These are phyloP conservation scores for Glaucopsyche alexis DNA, from an alignment of 2,888 invertebrate genomes.

Conservation along the genomic window DNA sequence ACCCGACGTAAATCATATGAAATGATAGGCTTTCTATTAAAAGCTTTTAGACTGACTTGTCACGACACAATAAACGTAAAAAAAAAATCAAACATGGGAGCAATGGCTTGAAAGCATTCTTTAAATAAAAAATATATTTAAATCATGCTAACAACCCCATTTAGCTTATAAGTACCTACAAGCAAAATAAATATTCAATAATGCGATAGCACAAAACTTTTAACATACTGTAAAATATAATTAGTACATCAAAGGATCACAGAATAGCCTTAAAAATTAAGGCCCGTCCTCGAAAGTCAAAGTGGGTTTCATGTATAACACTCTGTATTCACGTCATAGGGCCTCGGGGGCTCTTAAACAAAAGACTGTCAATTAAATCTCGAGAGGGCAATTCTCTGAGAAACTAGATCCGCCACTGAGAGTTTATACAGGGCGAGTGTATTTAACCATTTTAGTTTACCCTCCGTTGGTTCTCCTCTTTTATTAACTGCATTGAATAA, in stretches of 20 bases:
- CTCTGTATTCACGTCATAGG: conserved; percentile 3
- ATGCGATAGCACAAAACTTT: too few species aligned
- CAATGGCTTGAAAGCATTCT: too few species aligned
- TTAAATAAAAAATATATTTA: too few species aligned
- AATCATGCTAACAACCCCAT: too few species aligned
- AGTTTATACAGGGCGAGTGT: neutral
- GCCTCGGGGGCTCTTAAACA: neutral
- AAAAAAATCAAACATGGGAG: too few species aligned
- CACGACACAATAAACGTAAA: too few species aligned
- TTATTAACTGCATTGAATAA: neutral
- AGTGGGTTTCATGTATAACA: neutral
- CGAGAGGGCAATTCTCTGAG: neutral
- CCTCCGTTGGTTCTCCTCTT: neutral
- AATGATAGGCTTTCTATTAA: too few species aligned
- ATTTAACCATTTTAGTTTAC: neutral
- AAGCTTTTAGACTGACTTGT: too few species aligned
- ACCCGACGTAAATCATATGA: too few species aligned
- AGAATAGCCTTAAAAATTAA: neutral
- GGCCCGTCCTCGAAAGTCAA: neutral
- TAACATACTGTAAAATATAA: too few species aligned
- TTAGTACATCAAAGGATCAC: neutral
- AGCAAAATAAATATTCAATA: too few species aligned
- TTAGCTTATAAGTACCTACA: too few species aligned
- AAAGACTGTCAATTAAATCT: conserved; percentile 16
- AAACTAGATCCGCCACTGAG: conserved; percentile 20